Evolutionary conservation across 2,888 invertebrate genomes (phyloP).

Genomic region (Odontomyia ornata): DNA sequence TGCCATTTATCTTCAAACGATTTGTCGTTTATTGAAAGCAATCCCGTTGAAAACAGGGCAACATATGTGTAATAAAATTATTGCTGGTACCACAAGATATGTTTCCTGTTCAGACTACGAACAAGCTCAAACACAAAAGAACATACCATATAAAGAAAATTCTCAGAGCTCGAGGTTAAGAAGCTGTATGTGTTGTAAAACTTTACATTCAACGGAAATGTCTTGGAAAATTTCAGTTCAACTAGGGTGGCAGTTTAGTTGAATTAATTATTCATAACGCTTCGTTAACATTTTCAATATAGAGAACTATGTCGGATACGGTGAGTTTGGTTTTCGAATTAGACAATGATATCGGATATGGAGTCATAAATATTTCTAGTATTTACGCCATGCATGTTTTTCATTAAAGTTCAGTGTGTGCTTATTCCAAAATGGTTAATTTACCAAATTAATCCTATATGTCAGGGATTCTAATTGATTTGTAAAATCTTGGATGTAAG

Average conservation of each 20-base stretch:
- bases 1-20: conserved; percentile 8
- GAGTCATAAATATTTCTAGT: too few relatives aligned
- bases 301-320: background rate
- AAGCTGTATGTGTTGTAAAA: conserved; percentile 12
- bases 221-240: conserved; percentile 26
- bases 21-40: conserved; percentile 22
- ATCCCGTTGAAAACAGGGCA: background rate
- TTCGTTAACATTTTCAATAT: conserved; percentile 4
- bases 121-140: background rate
- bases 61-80: conserved; percentile 37
- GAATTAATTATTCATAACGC: conserved; percentile 22
- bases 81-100: conserved; percentile 5
- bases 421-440: too few relatives aligned
- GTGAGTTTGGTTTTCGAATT: too few relatives aligned
- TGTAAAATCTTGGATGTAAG: too few relatives aligned
- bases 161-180: background rate
- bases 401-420: too few relatives aligned
- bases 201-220: conserved; percentile 16
- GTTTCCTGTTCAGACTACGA: background rate
- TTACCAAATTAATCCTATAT: too few relatives aligned
- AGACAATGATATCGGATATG: too few relatives aligned
- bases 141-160: background rate
- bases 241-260: background rate
- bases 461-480: too few relatives aligned
- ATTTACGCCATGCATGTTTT: too few relatives aligned